Conservation (phyloP, 2,888 invertebrate species). For the Leucoptera coffeella region DNA sequence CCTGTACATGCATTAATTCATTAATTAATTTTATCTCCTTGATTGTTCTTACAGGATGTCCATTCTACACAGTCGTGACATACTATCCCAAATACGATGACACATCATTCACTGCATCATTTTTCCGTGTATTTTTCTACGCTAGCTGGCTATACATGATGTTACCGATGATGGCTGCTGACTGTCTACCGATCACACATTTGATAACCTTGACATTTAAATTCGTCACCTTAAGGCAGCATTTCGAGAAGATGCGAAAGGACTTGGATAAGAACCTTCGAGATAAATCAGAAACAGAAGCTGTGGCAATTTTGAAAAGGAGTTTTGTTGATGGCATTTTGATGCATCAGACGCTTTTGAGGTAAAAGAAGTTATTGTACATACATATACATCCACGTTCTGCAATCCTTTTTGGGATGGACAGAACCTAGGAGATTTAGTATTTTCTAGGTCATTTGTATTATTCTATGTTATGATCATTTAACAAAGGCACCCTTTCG, state of each 20-base stretch:
- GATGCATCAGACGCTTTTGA: constrained; percentile 29
- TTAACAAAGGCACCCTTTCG: too few species aligned
- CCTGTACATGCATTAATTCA: too few species aligned
- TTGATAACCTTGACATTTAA: constrained; percentile 25
- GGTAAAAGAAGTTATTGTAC: constrained; percentile 12
- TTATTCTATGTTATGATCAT: too few species aligned
- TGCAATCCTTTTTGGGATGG: too few species aligned
- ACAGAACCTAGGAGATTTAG: too few species aligned
- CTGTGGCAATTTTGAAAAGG: constrained; percentile 16
- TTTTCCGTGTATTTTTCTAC: constrained; percentile 27
- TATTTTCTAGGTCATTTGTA: too few species aligned
- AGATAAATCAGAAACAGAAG: too few species aligned
- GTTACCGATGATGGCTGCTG: constrained; percentile 38
- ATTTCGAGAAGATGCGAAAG: constrained; percentile 18
- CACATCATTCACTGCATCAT: constrained; percentile 15
- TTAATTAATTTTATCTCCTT: too few species aligned
- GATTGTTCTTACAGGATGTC: too few species aligned
- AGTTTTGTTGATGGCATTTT: constrained; percentile 24
- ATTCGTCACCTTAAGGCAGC: constrained; percentile 25
- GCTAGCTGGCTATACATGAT: constrained; percentile 36
- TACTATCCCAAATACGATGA: constrained; percentile 28
- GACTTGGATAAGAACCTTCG: constrained; percentile 18
- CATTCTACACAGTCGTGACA: constrained; percentile 38
- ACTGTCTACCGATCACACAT: constrained; percentile 34
- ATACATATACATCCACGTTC: too few species aligned